A percentile compares a stretch with the other conserved stretches of the same genome.
phyloP scores from a whole-genome alignment of 2,888 invertebrate species.

The Listrodromus nycthemerus region DNA sequence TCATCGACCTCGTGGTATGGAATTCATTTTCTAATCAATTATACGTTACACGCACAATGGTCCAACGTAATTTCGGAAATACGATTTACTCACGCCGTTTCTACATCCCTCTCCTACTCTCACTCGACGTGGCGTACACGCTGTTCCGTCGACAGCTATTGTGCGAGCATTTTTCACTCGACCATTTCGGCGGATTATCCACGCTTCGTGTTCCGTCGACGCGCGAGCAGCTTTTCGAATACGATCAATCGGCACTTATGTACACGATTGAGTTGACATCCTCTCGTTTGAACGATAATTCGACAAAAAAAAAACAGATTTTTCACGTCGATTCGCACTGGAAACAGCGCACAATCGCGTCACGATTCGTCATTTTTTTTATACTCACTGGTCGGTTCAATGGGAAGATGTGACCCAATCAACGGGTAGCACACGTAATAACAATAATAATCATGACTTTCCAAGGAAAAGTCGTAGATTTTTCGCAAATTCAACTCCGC shows the following conservation, averaged over 20 bases:
- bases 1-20: neutral
- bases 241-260: slow-evolving; percentile 40
- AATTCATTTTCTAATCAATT: slow-evolving; percentile 24
- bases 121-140: slow-evolving; percentile 13
- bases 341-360: neutral
- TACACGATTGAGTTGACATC: slow-evolving; percentile 52
- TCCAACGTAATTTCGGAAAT: slow-evolving; percentile 20
- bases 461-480: no score
- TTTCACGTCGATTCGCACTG: neutral
- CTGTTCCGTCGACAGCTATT: slow-evolving; percentile 25
- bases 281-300: slow-evolving; percentile 53
- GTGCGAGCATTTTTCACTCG: slow-evolving; percentile 34
- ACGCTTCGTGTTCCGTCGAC: slow-evolving; percentile 19
- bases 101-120: neutral
- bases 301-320: slow-evolving; percentile 39
- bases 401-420: no score
- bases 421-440: no score
- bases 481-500: no score
- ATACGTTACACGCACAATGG: neutral
- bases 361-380: neutral
- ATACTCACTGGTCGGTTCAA: neutral
- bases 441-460: no score
- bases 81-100: neutral
- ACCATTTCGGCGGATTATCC: slow-evolving; percentile 41
- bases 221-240: slow-evolving; percentile 10